A percentile compares a stretch with the other conserved stretches of the same genome.
Conservation (phyloP, 2,113 vertebrate genomes). For the Diadophis punctatus region DNA sequence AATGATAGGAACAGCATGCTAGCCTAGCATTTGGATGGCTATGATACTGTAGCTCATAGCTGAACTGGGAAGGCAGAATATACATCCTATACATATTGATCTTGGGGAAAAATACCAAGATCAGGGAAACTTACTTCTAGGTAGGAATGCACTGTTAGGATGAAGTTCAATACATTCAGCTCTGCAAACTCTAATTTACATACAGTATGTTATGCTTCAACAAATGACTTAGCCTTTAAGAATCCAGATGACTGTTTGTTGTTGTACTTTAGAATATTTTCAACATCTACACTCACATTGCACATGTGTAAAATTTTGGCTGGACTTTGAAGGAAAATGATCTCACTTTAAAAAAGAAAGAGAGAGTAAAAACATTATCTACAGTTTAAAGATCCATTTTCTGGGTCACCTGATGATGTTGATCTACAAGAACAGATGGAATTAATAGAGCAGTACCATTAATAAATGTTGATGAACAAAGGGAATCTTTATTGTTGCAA, state of each 20-base stretch:
- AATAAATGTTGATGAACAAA: constrained; percentile 21
- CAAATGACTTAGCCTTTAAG: not conserved
- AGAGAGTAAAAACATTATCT: constrained; percentile 2
- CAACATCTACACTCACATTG: not conserved
- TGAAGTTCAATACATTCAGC: not conserved
- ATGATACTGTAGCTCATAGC: not conserved
- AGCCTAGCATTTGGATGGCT: not conserved
- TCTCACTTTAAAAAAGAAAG: not conserved
- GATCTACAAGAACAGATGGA: constrained; percentile 16
- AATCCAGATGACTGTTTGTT: not conserved
- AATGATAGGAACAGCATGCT: not conserved
- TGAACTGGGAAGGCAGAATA: not conserved
- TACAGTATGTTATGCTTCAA: not conserved
- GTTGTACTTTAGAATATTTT: not conserved
- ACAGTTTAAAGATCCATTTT: constrained; percentile 4
- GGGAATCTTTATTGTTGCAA: constrained; percentile 9
- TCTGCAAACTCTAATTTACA: not conserved
- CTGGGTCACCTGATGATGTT: constrained; percentile 19
- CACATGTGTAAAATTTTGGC: not conserved
- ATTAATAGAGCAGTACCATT: constrained; percentile 8
- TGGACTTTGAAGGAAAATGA: constrained; percentile 8
- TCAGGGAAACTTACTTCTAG: not conserved
- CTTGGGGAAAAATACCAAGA: not conserved
- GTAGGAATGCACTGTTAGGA: not conserved
- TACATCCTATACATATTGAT: not conserved